A percentile compares a stretch with the other conserved stretches of the same genome.
Evolutionary conservation across 2,113 vertebrate genomes (phyloP).

Genomic region (Gambusia holbrooki): DNA sequence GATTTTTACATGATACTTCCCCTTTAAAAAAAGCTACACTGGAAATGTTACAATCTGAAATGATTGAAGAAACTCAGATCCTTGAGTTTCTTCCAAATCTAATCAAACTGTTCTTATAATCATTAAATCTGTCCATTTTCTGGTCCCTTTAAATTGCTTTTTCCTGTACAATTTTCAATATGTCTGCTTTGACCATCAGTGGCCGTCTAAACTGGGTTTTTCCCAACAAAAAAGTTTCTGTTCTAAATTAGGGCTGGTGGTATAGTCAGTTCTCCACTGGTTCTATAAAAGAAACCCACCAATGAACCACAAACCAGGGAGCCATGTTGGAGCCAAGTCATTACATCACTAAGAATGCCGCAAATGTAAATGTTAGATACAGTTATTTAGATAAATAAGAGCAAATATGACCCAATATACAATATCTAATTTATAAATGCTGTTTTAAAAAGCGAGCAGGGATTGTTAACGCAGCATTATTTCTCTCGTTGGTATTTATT

Average conservation of each 20-base stretch:
- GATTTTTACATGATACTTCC: no score
- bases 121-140: background rate
- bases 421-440: background rate
- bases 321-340: no score
- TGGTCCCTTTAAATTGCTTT: no score
- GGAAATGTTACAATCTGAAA: background rate
- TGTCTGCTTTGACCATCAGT: background rate
- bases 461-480: background rate
- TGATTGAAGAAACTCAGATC: no score
- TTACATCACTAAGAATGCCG: background rate
- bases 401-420: background rate
- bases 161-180: no score
- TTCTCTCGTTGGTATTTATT: background rate
- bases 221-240: background rate
- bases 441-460: background rate
- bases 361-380: background rate
- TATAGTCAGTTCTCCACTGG: background rate
- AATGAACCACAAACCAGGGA: background rate
- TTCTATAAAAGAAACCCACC: background rate
- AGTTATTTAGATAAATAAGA: no score
- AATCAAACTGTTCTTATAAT: background rate
- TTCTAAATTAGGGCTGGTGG: no score
- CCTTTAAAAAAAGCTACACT: background rate
- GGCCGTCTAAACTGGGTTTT: background rate
- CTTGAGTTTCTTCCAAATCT: background rate